Evolutionary conservation across 2,113 vertebrate genomes (phyloP).

Genomic region (Bos javanicus): DNA sequence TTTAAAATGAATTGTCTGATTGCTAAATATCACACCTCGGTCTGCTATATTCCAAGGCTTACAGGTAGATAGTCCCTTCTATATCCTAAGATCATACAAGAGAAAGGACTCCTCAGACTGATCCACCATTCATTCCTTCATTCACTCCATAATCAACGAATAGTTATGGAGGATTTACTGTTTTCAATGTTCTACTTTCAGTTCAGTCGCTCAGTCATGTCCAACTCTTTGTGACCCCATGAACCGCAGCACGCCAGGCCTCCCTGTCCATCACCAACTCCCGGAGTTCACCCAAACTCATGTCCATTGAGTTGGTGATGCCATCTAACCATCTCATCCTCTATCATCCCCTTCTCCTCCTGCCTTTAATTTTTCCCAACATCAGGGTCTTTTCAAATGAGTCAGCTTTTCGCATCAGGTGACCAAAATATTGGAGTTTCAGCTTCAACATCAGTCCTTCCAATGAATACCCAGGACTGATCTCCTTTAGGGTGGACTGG

Average conservation of each 20-base stretch:
- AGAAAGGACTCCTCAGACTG: not conserved
- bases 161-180: not conserved
- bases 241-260: fast-evolving
- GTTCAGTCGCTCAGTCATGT: not conserved
- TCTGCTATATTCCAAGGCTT: not conserved
- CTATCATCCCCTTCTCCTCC: not conserved
- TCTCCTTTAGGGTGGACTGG: not conserved
- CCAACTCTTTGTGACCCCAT: fast-evolving
- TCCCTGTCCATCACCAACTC: not conserved
- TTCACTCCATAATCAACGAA: not conserved
- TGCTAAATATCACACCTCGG: not conserved
- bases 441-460: not conserved
- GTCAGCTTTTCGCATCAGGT: not conserved
- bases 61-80: not conserved
- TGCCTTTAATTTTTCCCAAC: not conserved
- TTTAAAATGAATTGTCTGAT: not conserved
- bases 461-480: not conserved
- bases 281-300: not conserved
- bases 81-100: not conserved
- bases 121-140: not conserved
- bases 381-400: not conserved
- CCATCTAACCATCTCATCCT: not conserved
- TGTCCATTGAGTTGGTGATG: not conserved
- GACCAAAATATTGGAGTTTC: not conserved
- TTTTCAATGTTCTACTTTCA: not conserved